A percentile compares a stretch with the other conserved stretches of the same genome.
These are phyloP conservation scores for Festucalex cinctus DNA, from an alignment of 2,113 vertebrate genomes.

Conservation along the genomic window DNA sequence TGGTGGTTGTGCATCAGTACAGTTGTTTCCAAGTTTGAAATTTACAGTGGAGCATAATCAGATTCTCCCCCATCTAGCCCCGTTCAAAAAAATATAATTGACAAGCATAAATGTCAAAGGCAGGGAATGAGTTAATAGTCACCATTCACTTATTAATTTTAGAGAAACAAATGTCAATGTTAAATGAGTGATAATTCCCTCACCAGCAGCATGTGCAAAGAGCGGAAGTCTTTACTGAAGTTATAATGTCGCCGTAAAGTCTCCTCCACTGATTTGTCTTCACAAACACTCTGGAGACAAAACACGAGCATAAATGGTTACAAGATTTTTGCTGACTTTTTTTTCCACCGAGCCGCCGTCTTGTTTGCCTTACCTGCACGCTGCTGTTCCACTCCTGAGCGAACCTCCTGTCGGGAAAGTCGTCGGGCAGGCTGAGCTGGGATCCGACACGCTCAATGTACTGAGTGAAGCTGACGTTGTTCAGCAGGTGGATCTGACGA, in stretches of 20 bases:
- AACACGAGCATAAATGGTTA: not conserved
- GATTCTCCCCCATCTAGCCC: too few relatives aligned
- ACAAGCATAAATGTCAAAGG: too few relatives aligned
- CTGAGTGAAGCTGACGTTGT: constrained; percentile 76
- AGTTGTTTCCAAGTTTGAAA: too few relatives aligned
- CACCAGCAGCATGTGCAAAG: constrained; percentile 84
- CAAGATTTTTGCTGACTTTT: not conserved
- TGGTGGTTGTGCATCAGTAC: too few relatives aligned
- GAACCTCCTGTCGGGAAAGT: constrained; percentile 79
- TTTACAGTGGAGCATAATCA: too few relatives aligned
- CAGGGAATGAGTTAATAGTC: too few relatives aligned
- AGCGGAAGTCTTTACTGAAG: constrained; percentile 81
- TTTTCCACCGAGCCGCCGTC: too few relatives aligned
- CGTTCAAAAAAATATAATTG: too few relatives aligned
- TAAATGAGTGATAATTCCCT: constrained; percentile 3
- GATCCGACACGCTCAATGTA: constrained; percentile 77
- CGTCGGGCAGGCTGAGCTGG: constrained; percentile 78
- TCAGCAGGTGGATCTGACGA: constrained; percentile 88
- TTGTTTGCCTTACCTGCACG: constrained; percentile 71
- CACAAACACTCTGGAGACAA: constrained; percentile 73
- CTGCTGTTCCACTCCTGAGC: constrained; percentile 81
- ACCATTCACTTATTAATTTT: not conserved
- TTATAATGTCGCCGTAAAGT: constrained; percentile 81
- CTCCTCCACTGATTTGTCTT: constrained; percentile 75
- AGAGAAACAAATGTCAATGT: not conserved